A percentile compares a stretch with the other conserved stretches of the same genome.
These are phyloP conservation scores for Cephonodes hylas DNA, from an alignment of 2,888 invertebrate species.

Conservation along the genomic window DNA sequence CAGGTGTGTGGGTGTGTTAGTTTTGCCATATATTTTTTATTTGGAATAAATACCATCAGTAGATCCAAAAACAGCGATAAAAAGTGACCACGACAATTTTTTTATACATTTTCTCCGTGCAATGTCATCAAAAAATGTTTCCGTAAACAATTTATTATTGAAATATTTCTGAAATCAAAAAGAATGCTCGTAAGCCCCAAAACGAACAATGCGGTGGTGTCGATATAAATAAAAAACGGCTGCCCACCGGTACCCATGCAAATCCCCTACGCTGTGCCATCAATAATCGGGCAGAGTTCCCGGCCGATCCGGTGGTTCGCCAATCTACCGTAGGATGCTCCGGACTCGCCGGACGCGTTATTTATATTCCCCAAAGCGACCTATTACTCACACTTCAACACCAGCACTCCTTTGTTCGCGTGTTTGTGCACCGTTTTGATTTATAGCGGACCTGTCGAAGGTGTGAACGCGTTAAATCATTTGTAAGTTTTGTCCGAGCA, in stretches of 20 bases:
- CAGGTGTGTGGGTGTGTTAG: no score
- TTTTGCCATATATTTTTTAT: no score
- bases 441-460: slow-evolving; percentile 48
- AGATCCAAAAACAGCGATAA: no score
- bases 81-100: no score
- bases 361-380: slow-evolving; percentile 50
- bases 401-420: slow-evolving; percentile 42
- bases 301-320: slow-evolving; percentile 6
- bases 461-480: slow-evolving; percentile 43
- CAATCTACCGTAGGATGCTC: not conserved
- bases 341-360: slow-evolving; percentile 26
- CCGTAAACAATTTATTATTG: no score
- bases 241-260: slow-evolving; percentile 1
- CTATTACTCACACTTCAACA: slow-evolving; percentile 58
- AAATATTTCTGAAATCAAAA: not conserved
- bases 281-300: slow-evolving; percentile 13
- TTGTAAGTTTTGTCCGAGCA: slow-evolving; percentile 13
- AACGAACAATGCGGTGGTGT: slow-evolving; percentile 8
- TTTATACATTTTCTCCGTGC: no score
- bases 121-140: no score
- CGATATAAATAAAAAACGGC: slow-evolving; percentile 1
- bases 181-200: not conserved
- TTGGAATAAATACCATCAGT: no score
- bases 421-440: slow-evolving; percentile 35
- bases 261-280: slow-evolving; percentile 14